Evolutionary conservation across 1,140 invertebrate genomes (phyloP).

Genomic region (Acromyrmex charruanus): DNA sequence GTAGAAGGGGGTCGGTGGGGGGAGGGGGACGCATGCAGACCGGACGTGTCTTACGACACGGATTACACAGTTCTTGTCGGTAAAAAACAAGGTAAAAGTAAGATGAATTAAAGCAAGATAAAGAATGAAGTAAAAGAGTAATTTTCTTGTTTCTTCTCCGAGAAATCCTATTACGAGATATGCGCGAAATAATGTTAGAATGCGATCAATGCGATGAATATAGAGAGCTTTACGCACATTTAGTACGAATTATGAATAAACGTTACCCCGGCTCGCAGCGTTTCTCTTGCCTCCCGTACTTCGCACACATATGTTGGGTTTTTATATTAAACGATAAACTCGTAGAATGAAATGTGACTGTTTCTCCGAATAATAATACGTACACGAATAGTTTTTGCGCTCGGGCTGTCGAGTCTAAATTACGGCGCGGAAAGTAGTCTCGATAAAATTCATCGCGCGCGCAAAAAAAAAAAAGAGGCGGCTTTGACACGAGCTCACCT

Average conservation of each 20-base stretch:
- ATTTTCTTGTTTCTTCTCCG: not conserved
- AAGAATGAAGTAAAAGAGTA: constrained; percentile 8
- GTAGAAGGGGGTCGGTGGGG: not conserved
- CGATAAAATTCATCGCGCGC: constrained; percentile 47
- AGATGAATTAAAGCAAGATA: constrained; percentile 38
- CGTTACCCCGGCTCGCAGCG: not conserved
- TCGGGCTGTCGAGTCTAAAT: constrained; percentile 16
- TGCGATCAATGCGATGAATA: not conserved
- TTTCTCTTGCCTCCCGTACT: not conserved
- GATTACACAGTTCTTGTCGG: constrained; percentile 38
- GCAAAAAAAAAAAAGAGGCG: not conserved
- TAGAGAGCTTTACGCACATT: not conserved
- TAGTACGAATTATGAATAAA: not conserved
- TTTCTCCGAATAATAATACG: constrained; percentile 25
- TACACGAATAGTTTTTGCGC: not conserved
- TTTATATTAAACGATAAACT: constrained; percentile 19
- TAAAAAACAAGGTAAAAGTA: constrained; percentile 22
- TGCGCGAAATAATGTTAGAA: constrained; percentile 9
- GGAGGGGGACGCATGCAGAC: constrained; percentile 1
- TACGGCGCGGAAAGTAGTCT: constrained; percentile 4
- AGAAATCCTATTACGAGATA: constrained; percentile 19
- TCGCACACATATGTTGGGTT: not conserved
- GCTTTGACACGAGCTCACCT: not conserved
- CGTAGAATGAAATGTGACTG: not conserved
- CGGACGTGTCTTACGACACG: constrained; percentile 52